These are phyloP conservation scores for Alligator mississippiensis DNA, from an alignment of 2,113 vertebrate genomes.

Conservation along the genomic window DNA sequence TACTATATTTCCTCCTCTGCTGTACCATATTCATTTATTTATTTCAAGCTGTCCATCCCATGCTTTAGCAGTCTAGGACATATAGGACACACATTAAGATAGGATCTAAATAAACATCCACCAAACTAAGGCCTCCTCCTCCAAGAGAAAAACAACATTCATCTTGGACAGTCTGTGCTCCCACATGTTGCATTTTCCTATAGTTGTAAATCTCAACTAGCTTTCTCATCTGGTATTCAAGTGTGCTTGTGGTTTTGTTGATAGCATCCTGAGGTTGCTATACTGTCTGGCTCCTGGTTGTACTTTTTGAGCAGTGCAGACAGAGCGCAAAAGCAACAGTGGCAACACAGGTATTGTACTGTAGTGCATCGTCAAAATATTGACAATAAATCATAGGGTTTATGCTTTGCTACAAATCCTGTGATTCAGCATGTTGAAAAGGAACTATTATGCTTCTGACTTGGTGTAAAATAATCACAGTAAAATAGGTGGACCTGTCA, in stretches of 20 bases:
- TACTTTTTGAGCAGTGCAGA: not conserved
- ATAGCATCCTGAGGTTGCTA: not conserved
- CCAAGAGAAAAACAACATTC: not conserved
- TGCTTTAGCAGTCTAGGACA: not conserved
- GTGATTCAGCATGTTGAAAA: slow-evolving; percentile 50
- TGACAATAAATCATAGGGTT: slow-evolving; percentile 43
- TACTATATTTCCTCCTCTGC: not conserved
- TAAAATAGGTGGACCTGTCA: slow-evolving; percentile 72
- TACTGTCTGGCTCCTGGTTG: not conserved
- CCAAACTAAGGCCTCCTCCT: not conserved
- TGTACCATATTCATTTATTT: not conserved
- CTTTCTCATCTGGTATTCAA: not conserved
- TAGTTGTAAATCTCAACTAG: not conserved
- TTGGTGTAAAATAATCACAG: slow-evolving; percentile 65
- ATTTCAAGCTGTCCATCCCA: not conserved
- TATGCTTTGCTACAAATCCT: slow-evolving; percentile 40
- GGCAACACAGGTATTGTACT: not conserved
- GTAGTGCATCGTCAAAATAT: slow-evolving; percentile 19
- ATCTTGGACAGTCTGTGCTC: not conserved
- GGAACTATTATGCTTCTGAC: slow-evolving; percentile 53
- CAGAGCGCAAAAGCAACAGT: not conserved
- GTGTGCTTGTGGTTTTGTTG: not conserved
- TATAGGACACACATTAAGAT: not conserved
- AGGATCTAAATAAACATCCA: not conserved
- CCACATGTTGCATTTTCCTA: not conserved